Evolutionary conservation across 2,888 invertebrate genomes (phyloP).

Genomic region (Ashinkailepas kermadecensis): DNA sequence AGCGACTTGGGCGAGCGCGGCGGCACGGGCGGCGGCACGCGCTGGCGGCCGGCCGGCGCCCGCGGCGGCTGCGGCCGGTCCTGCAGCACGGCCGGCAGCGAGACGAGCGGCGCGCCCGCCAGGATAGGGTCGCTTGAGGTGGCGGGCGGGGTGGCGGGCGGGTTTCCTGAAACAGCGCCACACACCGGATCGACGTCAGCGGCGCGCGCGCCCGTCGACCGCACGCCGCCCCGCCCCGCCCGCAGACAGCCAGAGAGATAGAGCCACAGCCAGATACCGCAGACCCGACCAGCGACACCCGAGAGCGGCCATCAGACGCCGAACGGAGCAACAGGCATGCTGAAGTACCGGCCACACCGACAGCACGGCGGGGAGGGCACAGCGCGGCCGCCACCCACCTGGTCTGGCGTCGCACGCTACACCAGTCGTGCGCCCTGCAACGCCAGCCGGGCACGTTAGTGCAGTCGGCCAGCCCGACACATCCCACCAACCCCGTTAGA

Average conservation of each 20-base stretch:
- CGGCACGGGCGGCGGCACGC: constrained; percentile 34
- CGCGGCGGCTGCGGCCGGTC: constrained; percentile 31
- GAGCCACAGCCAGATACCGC: background rate
- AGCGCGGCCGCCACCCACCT: background rate
- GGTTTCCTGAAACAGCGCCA: background rate
- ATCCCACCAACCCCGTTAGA: too few relatives aligned
- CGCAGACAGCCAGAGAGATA: background rate
- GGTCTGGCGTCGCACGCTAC: background rate
- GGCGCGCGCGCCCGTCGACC: background rate
- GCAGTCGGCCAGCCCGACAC: background rate
- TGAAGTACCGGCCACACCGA: background rate
- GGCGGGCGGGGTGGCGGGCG: background rate
- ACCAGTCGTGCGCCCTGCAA: background rate
- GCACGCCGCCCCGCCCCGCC: background rate
- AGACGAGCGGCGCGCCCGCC: background rate
- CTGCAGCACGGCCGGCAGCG: constrained; percentile 33
- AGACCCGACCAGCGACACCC: background rate
- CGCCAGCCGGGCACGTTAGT: background rate
- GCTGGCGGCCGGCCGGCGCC: constrained; percentile 27
- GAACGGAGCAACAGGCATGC: background rate
- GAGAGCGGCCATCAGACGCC: background rate
- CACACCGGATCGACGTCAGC: background rate
- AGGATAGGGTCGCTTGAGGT: background rate
- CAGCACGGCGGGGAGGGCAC: background rate
- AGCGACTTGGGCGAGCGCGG: constrained; percentile 32